Base-by-base conservation (phyloP, 2,888 invertebrate species). In the Chorisops tibialis region DNA sequence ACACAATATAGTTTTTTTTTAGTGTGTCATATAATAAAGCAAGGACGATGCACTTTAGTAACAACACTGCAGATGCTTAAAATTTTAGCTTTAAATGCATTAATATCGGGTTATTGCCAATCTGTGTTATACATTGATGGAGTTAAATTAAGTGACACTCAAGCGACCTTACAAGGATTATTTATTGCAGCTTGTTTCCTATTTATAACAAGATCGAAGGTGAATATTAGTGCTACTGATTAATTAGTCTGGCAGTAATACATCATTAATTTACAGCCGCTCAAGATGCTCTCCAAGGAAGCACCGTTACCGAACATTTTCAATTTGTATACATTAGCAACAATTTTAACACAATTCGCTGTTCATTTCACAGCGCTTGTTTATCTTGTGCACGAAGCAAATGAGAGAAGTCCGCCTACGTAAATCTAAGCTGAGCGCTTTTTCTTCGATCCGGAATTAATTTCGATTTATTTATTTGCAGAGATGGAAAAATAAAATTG, bases 61-160 rank as follows among this genome's bases (percentile, higher is more conserved):
- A 99, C 99, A 0, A 99, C 99, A 0, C 82, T 99, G 64, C 99
- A 99, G 79, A 99, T 99, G 99, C 99, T 99, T 81, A 99, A 99
- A 82, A 99, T 99, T 70, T 81, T 99, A 61, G 99, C 99, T 0
- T 80, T 99, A 59, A 99, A 99, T 77, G 99, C 99, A 0, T 84
- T 99, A 3, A 93, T 99, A 67, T 83, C 97, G 67, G 99, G 99
- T 1, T 99, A 99, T 82, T 95, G 96, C 72, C 97, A 99, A 79
- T 97, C 97, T 3, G 98, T 99, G 22, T 82, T 99, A 19, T 99
- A 99, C 76, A 84, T 99, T 67, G 97, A 98, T 76, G 98, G 98
- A 12, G 93, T 99, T 68, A 99, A 96, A 79, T 93, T 98, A 75
- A 93, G 96, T 72, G 98, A 99, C 77, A 89, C 91, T 19, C 99